Base-by-base conservation (phyloP, 2,888 invertebrate species). In the Choristoneura rosaceana region DNA sequence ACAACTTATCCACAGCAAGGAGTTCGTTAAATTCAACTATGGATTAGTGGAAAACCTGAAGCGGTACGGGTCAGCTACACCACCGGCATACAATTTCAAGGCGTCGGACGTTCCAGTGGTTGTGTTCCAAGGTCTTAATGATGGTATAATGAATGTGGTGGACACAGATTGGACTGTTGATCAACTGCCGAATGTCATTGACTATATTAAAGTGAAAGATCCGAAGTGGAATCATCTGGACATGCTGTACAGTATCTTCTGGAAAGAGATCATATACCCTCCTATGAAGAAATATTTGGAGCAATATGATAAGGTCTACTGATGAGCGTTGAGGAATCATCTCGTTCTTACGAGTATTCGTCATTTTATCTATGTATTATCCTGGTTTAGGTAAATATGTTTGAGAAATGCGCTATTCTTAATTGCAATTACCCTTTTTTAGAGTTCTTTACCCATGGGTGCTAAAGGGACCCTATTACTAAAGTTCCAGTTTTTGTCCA, bases 141-240 rank as follows among this genome's bases (percentile, higher is more conserved):
- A 96, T 94, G 80, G 97, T 95, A 83, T 96, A 92, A 95, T 91
- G 95, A 79, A 95, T 95, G 84, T 90, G 0, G 86, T 89, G 80
- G 96, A 96, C 65, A 95, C 96, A 0, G 80, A 93, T 50, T 94
- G 94, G 80, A 80, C 96, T 74, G 84, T 94, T 34, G 80, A 84
- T 0, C 85, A 92, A 69, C 83, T 97, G 38, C 95, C 95, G 0
- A 95, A 95, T 78, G 93, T 95, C 0, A 76, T 95, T 43, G 95
- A 95, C 70, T 92, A 91, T 69, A 91, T 94, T 76, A 85, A 94
- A 74, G 95, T 96, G 41, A 88, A 93, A 0, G 92, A 95, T 79
- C 92, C 95, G 4, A 59, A 81, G 38, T 81, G 80, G 70, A 78
- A 81, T 62, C 81, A 81, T 71, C 47, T 79, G 10, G 85, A 85